phyloP scores from a whole-genome alignment of 2,113 vertebrate genomes.

The Morphnarchus princeps region DNA sequence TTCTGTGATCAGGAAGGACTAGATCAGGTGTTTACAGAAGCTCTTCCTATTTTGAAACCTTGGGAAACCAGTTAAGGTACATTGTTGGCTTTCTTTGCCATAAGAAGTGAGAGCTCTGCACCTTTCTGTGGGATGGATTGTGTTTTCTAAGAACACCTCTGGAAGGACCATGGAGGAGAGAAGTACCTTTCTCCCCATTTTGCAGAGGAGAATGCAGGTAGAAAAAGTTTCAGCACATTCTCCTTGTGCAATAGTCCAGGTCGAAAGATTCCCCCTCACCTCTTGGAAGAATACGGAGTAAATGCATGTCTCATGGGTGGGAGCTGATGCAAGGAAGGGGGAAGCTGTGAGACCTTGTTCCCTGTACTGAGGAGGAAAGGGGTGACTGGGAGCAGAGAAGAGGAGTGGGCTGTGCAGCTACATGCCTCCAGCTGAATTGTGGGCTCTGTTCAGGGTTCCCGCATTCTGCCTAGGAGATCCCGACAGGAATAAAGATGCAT shows the following conservation, averaged over 20 bases:
- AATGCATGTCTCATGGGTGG: neutral
- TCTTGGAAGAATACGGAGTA: neutral
- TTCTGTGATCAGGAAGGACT: neutral
- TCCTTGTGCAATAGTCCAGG: neutral
- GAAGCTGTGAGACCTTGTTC: neutral
- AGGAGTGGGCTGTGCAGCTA: neutral
- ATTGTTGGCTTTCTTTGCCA: neutral
- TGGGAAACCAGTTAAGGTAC: neutral
- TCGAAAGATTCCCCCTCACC: neutral
- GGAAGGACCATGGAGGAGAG: fast-evolving
- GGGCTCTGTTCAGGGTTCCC: neutral
- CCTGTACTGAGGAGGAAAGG: neutral
- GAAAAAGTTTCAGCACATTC: neutral
- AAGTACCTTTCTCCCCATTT: neutral
- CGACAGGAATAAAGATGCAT: neutral
- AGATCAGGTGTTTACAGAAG: neutral
- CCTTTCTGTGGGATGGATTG: neutral
- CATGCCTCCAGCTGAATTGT: neutral
- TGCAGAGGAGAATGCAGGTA: neutral
- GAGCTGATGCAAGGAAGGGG: neutral
- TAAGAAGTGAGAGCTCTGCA: neutral
- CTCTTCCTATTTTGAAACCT: neutral
- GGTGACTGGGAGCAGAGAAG: neutral
- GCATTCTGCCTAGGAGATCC: neutral
- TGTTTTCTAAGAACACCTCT: neutral